These are phyloP conservation scores for Ara ararauna DNA, from an alignment of 2,797 vertebrate species.

Conservation along the genomic window DNA sequence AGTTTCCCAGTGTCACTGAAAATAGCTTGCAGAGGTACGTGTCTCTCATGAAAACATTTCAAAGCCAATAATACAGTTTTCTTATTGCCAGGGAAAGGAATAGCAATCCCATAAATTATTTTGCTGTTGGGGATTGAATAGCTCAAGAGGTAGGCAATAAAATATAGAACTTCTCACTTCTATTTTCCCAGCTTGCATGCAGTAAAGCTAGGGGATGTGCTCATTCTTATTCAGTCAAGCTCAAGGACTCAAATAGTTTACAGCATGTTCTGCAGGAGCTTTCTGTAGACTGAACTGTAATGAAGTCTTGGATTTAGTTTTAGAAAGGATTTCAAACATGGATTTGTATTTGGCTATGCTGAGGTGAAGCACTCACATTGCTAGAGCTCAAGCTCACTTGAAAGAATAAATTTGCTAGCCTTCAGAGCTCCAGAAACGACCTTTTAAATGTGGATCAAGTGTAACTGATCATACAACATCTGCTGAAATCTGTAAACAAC, in stretches of 20 bases:
- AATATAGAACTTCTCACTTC: constrained; percentile 34
- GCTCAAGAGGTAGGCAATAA: constrained; percentile 56
- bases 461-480: background rate
- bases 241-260: background rate
- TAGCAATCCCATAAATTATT: constrained; percentile 61
- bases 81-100: constrained; percentile 64
- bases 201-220: background rate
- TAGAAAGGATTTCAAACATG: background rate
- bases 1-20: background rate
- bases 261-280: background rate
- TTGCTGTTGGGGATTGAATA: constrained; percentile 65
- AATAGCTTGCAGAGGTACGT: constrained; percentile 10
- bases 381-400: background rate
- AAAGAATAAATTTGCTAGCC: background rate
- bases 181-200: constrained; percentile 23
- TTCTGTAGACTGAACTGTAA: background rate
- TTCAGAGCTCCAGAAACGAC: background rate
- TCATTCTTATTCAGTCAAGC: background rate
- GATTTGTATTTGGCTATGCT: background rate
- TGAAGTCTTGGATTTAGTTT: background rate
- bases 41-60: constrained; percentile 17
- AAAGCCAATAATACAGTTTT: constrained; percentile 56
- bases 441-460: background rate
- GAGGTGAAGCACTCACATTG: background rate
- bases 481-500: background rate